These are phyloP conservation scores for Mactromeris polynyma DNA, from an alignment of 2,888 invertebrate species.

Conservation along the genomic window DNA sequence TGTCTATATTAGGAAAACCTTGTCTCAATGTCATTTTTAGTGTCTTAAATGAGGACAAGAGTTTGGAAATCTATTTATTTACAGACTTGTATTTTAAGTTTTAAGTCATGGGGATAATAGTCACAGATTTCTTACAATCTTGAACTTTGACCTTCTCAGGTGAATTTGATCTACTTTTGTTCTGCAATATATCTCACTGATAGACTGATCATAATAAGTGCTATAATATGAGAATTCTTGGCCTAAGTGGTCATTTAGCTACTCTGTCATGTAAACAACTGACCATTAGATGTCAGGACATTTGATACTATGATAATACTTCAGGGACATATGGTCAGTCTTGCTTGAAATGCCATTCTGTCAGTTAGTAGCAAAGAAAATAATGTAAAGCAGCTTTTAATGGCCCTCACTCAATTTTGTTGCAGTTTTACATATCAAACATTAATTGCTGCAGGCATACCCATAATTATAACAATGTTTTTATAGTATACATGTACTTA, in stretches of 20 bases:
- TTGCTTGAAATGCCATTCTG: neutral
- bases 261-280: neutral
- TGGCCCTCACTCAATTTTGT: neutral
- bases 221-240: neutral
- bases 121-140: too few species aligned
- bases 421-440: too few species aligned
- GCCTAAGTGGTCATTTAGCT: neutral
- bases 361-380: neutral
- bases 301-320: neutral
- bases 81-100: too few species aligned
- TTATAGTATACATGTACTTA: too few species aligned
- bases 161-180: neutral
- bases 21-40: too few species aligned
- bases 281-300: neutral
- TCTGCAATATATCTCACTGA: neutral
- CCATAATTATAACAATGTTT: too few species aligned
- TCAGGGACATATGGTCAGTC: neutral
- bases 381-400: neutral
- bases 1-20: too few species aligned
- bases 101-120: too few species aligned
- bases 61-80: too few species aligned
- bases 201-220: neutral
- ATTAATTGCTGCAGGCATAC: too few species aligned
- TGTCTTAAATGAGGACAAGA: too few species aligned
- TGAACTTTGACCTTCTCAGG: neutral